Evolutionary conservation across 2,113 vertebrate genomes (phyloP), one percentile per base, ranked within the genome.

Genomic region (Furnarius figulus): DNA sequence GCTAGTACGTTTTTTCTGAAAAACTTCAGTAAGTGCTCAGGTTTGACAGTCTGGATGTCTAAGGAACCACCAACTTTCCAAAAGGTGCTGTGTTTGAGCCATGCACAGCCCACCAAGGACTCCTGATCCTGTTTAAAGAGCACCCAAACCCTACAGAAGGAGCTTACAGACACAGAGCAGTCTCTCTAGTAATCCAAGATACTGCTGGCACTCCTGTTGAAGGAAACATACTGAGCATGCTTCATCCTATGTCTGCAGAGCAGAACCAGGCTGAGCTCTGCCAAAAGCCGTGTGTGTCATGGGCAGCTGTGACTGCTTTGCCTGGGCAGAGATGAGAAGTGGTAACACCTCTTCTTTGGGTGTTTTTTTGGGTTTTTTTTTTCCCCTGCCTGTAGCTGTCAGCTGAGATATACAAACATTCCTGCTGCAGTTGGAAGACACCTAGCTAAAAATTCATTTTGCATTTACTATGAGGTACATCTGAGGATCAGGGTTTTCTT

Each of bases 201-300:
- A 81, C 71, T 93, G 67, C 78, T 96, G 81, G 81, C 74, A 89
- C 65, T 96, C 46, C 85, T 76, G 25, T 20, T 80, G 40, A 76
- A 94, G 49, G 77, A 71, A 75, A 77, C 70, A 91, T 53, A 91
- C 47, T 87, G 70, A 95, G 53, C 71, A 70, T 92, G 74, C 91
- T 87, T 97, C 74, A 85, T 93, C 40, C 28, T 39, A 5, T 49
- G 62, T 76, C 91, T 93, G 71, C 30, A 85, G 37, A 88, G 74
- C 71, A 95, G 40, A 91, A 82, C 37, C 49, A 92, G 58, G 37
- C 85, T 50, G 30, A 87, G 55, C 46, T 74, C 74, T 95, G 82
- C 53, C 50, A 89, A 82, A 92, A 94, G 67, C 62, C 63, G 78
- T 75, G 35, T 85, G 40, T 95, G 65, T 79, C 87, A 85, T 53